phyloP scores from a whole-genome alignment of 2,797 vertebrate species.

The Scarus forsteni region DNA sequence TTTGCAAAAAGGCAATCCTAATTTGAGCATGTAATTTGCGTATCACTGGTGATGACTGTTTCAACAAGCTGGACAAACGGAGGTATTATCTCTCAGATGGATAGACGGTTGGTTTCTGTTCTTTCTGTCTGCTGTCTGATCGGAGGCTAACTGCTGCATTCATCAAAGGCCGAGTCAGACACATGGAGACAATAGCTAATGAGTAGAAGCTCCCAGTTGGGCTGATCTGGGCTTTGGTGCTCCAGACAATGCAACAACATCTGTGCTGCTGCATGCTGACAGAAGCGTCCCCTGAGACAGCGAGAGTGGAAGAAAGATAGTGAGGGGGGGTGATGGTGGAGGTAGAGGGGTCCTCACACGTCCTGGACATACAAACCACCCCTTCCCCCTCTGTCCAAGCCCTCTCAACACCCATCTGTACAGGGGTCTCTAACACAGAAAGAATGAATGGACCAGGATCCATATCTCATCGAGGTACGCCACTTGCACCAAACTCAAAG shows the following conservation, averaged over 20 bases:
- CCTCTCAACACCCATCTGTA: slow-evolving; percentile 67
- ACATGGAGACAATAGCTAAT: slow-evolving; percentile 83
- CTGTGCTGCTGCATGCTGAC: slow-evolving; percentile 82
- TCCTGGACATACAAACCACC: slow-evolving; percentile 66
- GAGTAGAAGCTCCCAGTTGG: slow-evolving; percentile 82
- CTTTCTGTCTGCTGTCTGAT: slow-evolving; percentile 67
- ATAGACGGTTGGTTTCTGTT: slow-evolving; percentile 57
- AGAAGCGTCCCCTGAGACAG: slow-evolving; percentile 74
- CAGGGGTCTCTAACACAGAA: slow-evolving; percentile 49
- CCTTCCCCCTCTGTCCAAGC: slow-evolving; percentile 31
- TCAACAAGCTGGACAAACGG: slow-evolving; percentile 32
- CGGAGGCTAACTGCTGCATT: slow-evolving; percentile 75
- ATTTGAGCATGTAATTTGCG: slow-evolving; percentile 11
- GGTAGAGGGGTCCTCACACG: slow-evolving; percentile 58
- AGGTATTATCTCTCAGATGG: slow-evolving; percentile 42
- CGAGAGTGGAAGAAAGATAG: not conserved
- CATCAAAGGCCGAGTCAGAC: slow-evolving; percentile 79
- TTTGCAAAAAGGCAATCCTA: not conserved
- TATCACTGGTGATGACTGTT: slow-evolving; percentile 24
- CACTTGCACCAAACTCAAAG: slow-evolving; percentile 63
- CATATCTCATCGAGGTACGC: slow-evolving; percentile 68
- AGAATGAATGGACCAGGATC: slow-evolving; percentile 50
- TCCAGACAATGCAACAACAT: slow-evolving; percentile 86
- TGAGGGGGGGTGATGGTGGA: not conserved
- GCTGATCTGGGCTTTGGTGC: slow-evolving; percentile 75